Conservation (phyloP, 2,888 invertebrate species). For the Epiblema foenella region DNA sequence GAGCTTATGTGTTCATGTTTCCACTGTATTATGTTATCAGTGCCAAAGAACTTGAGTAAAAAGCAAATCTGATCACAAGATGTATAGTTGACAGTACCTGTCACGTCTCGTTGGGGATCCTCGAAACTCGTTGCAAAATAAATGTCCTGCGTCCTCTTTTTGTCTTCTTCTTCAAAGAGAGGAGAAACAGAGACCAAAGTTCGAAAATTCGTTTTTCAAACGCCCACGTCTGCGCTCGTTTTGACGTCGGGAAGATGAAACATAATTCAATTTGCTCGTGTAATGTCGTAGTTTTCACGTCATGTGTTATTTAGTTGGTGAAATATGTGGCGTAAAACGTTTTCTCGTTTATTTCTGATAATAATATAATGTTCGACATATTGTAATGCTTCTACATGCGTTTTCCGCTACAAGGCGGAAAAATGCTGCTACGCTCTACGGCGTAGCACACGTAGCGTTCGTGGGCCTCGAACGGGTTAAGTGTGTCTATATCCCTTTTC, state of each 20-base stretch:
- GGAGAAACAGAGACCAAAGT: not conserved
- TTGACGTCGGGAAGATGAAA: not conserved
- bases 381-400: too few relatives aligned
- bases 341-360: too few relatives aligned
- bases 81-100: slow-evolving; percentile 3
- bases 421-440: too few relatives aligned
- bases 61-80: slow-evolving; percentile 3
- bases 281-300: not conserved
- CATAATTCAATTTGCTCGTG: slow-evolving; percentile 1
- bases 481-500: too few relatives aligned
- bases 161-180: not conserved
- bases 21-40: not conserved
- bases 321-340: not conserved
- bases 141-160: not conserved
- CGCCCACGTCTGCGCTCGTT: not conserved
- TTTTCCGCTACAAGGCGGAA: too few relatives aligned
- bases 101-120: not conserved
- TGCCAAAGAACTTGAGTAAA: not conserved
- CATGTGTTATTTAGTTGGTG: not conserved
- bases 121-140: not conserved
- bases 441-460: too few relatives aligned
- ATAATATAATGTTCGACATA: too few relatives aligned
- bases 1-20: not conserved
- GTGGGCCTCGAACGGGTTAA: too few relatives aligned
- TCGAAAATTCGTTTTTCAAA: not conserved